Evolutionary conservation across 2,888 invertebrate genomes (phyloP), one percentile per base, ranked within the genome.

Genomic region (Cephus nigrinus): DNA sequence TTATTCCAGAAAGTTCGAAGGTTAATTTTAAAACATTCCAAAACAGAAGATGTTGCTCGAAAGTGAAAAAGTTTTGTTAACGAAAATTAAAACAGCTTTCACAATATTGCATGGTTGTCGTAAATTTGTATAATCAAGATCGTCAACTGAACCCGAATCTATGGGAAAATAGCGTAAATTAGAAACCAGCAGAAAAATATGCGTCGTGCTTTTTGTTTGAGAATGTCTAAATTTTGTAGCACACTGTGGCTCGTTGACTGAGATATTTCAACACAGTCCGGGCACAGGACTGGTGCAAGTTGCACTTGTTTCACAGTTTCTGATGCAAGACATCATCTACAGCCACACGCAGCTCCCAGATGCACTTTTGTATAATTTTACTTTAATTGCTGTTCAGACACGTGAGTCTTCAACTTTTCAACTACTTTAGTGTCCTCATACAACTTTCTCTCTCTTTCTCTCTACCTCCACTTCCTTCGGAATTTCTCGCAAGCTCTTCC

Each of bases 361-460:
- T 68, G 35, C 9, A 83, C 84, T 86, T 88, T 87, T 88, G 88
- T 89, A 88, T 89, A 88, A 89, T 89, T 88, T 86, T 85, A 88
- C 86, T 87, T 89, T 88, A 89, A 89, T 88, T 89, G 87, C 89
- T 88, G 87, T 87, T 86, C 85, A 85, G 85, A 80, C 80, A 79
- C 76, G 76, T 55, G 55, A 55, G 55, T 55, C 55, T 55, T 55
- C 23, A 55, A 55, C 55, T 55, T 55, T 55, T 55, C 55, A 23
- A 55, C 55, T 55, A 55, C 23, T 55, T 55, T 55, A 55, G 55
- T 55, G 23, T 5, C 9, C 55, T 23, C 55, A 9, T 55, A 55
- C 55, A 23, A 23, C 23, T 23, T 23, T 55, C 23, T 15, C 55
- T 23, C 55, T 23, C 55, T 55, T 15, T 55, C 23, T 23, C 55